Conservation (phyloP, 2,888 invertebrate species). For the Cephonodes hylas region DNA sequence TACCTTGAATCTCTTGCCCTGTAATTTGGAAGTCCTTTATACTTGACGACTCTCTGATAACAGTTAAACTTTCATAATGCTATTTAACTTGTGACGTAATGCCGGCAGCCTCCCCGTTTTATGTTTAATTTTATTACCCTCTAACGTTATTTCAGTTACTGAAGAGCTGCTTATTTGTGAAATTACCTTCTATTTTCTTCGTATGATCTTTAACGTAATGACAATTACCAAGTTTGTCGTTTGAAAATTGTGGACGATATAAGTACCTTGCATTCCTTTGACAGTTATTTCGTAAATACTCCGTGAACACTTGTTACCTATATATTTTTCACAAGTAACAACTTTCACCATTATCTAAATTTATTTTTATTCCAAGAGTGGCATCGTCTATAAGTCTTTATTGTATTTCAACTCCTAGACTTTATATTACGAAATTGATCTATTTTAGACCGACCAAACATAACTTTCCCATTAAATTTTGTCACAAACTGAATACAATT, state of each 20-base stretch:
- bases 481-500: not conserved
- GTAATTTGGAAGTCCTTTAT: constrained; percentile 25
- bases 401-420: too few species aligned
- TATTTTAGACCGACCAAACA: too few species aligned
- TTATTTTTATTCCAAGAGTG: too few species aligned
- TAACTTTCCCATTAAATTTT: not conserved
- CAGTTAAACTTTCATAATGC: constrained; percentile 29
- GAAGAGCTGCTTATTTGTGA: not conserved
- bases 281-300: not conserved
- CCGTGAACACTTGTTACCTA: too few species aligned
- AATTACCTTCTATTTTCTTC: not conserved
- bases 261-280: not conserved
- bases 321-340: too few species aligned
- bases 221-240: not conserved
- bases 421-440: too few species aligned
- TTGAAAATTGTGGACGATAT: not conserved
- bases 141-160: constrained; percentile 4
- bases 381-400: too few species aligned
- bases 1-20: constrained; percentile 23
- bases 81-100: constrained; percentile 20
- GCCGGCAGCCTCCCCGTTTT: constrained; percentile 21
- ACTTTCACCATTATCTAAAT: too few species aligned
- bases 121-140: constrained; percentile 19
- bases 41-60: constrained; percentile 30
- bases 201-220: not conserved